phyloP scores from a whole-genome alignment of 2,797 vertebrate species.

The Oophaga sylvatica region DNA sequence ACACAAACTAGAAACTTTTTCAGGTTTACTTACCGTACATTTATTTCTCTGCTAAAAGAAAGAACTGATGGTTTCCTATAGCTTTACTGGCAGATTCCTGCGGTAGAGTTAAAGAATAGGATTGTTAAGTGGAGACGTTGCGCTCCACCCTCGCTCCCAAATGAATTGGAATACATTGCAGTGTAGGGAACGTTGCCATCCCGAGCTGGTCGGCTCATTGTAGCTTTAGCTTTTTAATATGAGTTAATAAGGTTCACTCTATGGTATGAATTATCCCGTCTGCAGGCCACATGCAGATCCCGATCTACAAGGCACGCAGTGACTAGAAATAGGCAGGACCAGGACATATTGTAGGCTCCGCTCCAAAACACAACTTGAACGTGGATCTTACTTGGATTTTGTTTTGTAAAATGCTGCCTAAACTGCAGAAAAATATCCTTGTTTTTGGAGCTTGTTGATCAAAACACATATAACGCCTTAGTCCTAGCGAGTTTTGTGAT shows the following conservation, averaged over 20 bases:
- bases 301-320: neutral
- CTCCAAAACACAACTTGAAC: neutral
- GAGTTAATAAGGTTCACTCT: constrained; percentile 19
- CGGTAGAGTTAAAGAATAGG: constrained; percentile 22
- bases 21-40: too few species aligned
- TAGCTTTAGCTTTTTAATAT: constrained; percentile 23
- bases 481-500: neutral
- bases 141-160: constrained; percentile 21
- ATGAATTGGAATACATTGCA: constrained; percentile 10
- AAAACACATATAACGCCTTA: neutral
- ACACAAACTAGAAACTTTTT: too few species aligned
- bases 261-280: constrained; percentile 21
- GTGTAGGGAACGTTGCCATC: constrained; percentile 10
- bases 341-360: neutral
- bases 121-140: constrained; percentile 27
- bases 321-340: constrained; percentile 7
- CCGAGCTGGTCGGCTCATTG: constrained; percentile 19
- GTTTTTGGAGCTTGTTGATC: neutral
- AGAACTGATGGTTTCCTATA: neutral
- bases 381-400: neutral
- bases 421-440: neutral
- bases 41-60: neutral
- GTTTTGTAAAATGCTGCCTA: neutral
- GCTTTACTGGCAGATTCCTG: constrained; percentile 32
- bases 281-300: constrained; percentile 33